Percentiles rank a stretch among this genome's conserved stretches.
phyloP scores from a whole-genome alignment of 2,113 vertebrate species.

The Scatophagus argus region DNA sequence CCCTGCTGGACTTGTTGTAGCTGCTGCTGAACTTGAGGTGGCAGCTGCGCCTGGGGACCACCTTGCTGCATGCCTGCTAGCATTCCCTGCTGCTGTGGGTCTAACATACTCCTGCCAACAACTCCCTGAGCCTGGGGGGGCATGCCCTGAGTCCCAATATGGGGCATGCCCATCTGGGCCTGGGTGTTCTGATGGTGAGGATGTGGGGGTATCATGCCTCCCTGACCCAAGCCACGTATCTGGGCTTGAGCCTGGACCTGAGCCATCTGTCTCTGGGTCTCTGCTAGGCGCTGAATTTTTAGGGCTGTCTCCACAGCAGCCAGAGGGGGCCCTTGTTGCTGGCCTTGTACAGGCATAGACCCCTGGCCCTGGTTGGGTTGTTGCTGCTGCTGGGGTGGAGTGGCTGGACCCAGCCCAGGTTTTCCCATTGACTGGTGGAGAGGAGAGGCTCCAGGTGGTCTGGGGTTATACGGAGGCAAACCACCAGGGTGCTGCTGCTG shows the following conservation, averaged over 20 bases:
- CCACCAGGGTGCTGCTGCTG: conserved; percentile 73
- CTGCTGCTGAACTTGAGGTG: conserved; percentile 84
- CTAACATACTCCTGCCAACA: conserved; percentile 80
- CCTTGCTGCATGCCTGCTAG: conserved; percentile 87
- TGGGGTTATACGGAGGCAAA: conserved; percentile 88
- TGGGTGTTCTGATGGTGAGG: conserved; percentile 87
- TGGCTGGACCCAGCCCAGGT: conserved; percentile 90
- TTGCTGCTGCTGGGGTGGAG: conserved; percentile 89
- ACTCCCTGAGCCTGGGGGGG: conserved; percentile 79
- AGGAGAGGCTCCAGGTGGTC: conserved; percentile 88
- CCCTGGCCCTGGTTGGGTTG: conserved; percentile 76
- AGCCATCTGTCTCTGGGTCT: conserved; percentile 96
- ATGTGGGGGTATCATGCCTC: conserved; percentile 87
- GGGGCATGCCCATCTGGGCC: conserved; percentile 91
- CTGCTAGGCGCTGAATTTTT: conserved; percentile 95
- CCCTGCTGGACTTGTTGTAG: conserved; percentile 78
- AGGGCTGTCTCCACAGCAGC: conserved; percentile 96
- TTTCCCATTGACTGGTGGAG: conserved; percentile 91
- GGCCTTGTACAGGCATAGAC: conserved; percentile 70
- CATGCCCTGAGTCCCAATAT: conserved; percentile 85
- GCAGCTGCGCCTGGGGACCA: conserved; percentile 87
- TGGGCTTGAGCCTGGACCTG: conserved; percentile 86
- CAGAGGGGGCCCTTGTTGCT: conserved; percentile 88
- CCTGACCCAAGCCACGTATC: conserved; percentile 83
- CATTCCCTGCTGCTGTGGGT: conserved; percentile 81